Conservation (phyloP, 2,888 invertebrate species). For the Lamproptera curius region DNA sequence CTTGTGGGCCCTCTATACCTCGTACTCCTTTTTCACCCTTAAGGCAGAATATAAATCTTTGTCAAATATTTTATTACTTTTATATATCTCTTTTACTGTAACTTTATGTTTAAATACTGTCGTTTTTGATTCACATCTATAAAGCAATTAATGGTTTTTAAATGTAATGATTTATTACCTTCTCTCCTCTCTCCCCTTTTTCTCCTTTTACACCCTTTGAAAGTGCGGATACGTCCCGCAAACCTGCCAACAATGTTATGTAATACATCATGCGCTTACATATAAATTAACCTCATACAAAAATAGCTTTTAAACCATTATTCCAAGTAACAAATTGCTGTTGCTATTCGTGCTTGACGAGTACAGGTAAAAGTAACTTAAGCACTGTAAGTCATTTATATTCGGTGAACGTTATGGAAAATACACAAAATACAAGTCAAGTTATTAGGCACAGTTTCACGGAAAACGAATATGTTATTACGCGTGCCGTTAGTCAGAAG, state of each 20-base stretch:
- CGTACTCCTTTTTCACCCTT: slow-evolving; percentile 82
- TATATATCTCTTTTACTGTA: neutral
- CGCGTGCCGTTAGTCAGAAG: slow-evolving; percentile 23
- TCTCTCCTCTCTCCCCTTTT: slow-evolving; percentile 54
- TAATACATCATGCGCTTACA: slow-evolving; percentile 21
- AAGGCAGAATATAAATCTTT: too few relatives aligned
- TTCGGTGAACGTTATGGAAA: slow-evolving; percentile 40
- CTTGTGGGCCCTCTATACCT: slow-evolving; percentile 82
- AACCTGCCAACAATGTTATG: slow-evolving; percentile 46
- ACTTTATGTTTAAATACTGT: neutral
- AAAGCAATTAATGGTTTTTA: too few relatives aligned
- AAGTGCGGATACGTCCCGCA: slow-evolving; percentile 37
- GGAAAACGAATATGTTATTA: slow-evolving; percentile 24
- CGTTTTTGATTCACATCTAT: too few relatives aligned
- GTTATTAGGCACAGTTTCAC: slow-evolving; percentile 32
- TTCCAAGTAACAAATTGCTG: slow-evolving; percentile 8
- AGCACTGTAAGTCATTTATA: slow-evolving; percentile 33
- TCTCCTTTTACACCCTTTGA: slow-evolving; percentile 51
- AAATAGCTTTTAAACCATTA: slow-evolving; percentile 12
- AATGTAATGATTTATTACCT: slow-evolving; percentile 59
- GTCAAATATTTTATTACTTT: too few relatives aligned
- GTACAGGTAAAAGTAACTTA: slow-evolving; percentile 12
- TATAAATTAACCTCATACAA: neutral
- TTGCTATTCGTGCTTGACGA: too few relatives aligned
- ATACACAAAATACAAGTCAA: slow-evolving; percentile 37